Evolutionary conservation across 2,797 vertebrate species (phyloP), one percentile per base, ranked within the genome.

Genomic region (Acrossocheilus wenchowensis): DNA sequence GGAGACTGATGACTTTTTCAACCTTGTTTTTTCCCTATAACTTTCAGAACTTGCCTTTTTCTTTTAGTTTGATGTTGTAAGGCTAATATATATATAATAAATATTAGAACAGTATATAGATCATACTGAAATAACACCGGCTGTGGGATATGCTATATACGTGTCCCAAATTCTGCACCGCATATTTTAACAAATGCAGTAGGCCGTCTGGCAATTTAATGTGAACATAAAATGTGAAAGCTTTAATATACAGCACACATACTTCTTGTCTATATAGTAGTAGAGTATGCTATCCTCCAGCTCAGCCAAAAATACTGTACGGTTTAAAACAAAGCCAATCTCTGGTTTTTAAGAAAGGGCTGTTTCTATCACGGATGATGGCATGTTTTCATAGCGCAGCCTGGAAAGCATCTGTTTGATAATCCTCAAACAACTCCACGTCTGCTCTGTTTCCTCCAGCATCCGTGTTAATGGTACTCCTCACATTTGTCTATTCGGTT

Each of bases 391-490:
- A 60, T 26, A 17, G 36, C 36, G 15, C 54, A 62, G 23, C 23
- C 54, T 9, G 77, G 15, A 79, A 43, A 79, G 54, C 77, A 43
- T 62, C 54, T 79, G 77, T 43, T 79, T 39, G 23, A 19, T 79
- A 62, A 79, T 79, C 36, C 77, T 79, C 41, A 26, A 43, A 62
- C 77, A 79, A 21, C 60, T 50, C 43, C 0, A 43, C 15, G 54
- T 79, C 77, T 62, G 77, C 14, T 43, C 54, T 2, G 11, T 30
- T 80, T 80, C 78, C 62, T 81, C 62, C 62, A 34, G 79, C 79
- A 23, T 81, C 41, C 1, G 19, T 81, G 79, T 66, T 50, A 4
- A 50, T 23, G 43, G 36, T 68, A 36, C 43, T 36, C 62, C 41
- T 41, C 41, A 7, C 34, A 9, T 36, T 48, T 10, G 52, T 26